Conservation (phyloP, 2,888 invertebrate species). For the Heterodera filipjevi region DNA sequence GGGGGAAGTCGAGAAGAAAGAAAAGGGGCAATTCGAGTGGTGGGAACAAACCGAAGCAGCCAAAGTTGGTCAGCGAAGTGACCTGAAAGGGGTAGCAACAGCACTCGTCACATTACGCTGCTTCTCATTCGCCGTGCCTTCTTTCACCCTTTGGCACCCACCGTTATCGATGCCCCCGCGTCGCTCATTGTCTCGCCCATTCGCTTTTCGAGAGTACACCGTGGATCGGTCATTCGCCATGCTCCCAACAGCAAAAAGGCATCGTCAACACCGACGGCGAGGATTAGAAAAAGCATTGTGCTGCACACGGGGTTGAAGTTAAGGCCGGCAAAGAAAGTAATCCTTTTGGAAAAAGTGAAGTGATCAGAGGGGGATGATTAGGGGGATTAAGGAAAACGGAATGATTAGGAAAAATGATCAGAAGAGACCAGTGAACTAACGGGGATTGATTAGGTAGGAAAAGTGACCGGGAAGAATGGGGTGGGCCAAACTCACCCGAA, state of each 20-base stretch:
- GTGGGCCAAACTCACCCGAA: conserved; percentile 46
- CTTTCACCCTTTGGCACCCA: conserved; percentile 24
- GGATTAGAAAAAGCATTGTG: conserved; percentile 63
- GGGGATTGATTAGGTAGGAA: too few species aligned
- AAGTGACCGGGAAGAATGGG: neutral
- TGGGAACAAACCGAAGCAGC: conserved; percentile 54
- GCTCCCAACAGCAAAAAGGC: conserved; percentile 64
- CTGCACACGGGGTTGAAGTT: conserved; percentile 63
- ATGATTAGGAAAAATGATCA: neutral
- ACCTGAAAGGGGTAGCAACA: neutral
- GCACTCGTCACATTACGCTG: neutral
- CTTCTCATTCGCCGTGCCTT: neutral
- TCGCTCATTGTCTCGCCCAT: conserved; percentile 63
- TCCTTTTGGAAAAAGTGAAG: conserved; percentile 6
- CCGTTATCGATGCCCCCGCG: conserved; percentile 63
- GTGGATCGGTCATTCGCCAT: conserved; percentile 61
- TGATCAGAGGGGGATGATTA: neutral
- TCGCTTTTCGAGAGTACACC: conserved; percentile 46
- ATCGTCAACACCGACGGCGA: conserved; percentile 62
- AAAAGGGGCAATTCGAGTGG: neutral
- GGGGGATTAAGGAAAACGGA: too few species aligned
- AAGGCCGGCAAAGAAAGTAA: conserved; percentile 59
- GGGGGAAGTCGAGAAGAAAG: neutral
- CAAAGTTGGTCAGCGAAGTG: conserved; percentile 64
- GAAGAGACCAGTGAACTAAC: too few species aligned